These are phyloP conservation scores for Cnemophilus loriae DNA, from an alignment of 2,113 vertebrate genomes.

Conservation along the genomic window DNA sequence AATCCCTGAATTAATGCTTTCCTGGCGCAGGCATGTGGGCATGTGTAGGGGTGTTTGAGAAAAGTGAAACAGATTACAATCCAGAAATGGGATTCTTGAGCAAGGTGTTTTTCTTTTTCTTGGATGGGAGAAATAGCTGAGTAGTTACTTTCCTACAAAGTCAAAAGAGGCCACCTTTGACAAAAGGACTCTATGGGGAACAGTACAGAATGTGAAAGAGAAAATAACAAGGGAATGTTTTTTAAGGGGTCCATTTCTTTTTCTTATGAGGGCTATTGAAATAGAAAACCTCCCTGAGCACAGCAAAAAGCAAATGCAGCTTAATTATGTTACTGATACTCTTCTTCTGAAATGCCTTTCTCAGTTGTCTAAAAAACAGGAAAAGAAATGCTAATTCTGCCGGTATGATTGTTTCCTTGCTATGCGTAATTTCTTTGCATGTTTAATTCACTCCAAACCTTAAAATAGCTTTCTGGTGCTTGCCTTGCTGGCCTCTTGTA, in stretches of 20 bases:
- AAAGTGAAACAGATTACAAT: not conserved
- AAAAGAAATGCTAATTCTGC: not conserved
- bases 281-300: not conserved
- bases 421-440: not conserved
- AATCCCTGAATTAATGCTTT: not conserved
- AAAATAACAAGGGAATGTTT: constrained; percentile 1
- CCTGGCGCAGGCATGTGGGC: not conserved
- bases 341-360: not conserved
- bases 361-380: not conserved
- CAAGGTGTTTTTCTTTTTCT: constrained; percentile 30
- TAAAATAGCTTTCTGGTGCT: constrained; percentile 13
- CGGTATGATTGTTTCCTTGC: not conserved
- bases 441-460: not conserved
- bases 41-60: not conserved
- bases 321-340: not conserved
- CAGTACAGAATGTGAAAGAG: not conserved
- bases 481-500: not conserved
- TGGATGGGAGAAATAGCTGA: constrained; percentile 24
- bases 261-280: not conserved
- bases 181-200: not conserved
- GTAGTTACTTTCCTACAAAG: not conserved
- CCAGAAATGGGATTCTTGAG: not conserved
- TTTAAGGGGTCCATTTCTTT: not conserved
- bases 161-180: not conserved
- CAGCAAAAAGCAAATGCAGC: not conserved